Conservation (phyloP, 1,140 invertebrate species). For the Himalopsyche phryganea region DNA sequence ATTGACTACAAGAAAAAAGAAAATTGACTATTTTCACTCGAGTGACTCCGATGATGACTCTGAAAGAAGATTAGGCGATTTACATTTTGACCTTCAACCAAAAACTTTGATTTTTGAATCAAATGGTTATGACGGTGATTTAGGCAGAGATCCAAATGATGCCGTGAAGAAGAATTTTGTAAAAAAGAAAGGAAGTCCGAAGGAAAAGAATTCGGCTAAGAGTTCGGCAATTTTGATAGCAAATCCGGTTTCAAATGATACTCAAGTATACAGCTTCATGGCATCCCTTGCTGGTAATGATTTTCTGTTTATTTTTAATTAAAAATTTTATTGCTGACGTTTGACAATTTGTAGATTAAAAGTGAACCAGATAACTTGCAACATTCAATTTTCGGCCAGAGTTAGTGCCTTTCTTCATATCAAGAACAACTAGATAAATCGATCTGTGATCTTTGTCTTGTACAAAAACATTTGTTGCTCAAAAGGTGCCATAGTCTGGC, state of each 20-base stretch:
- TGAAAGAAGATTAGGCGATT: no score
- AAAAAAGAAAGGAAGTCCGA: neutral
- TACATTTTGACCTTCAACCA: neutral
- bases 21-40: constrained; percentile 3
- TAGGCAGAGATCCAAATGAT: neutral
- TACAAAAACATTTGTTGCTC: neutral
- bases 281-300: constrained; percentile 27
- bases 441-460: neutral
- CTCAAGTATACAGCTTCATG: constrained; percentile 26
- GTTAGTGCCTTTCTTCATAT: neutral
- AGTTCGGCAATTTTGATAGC: neutral
- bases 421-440: neutral
- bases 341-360: neutral
- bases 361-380: neutral
- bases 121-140: neutral
- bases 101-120: neutral
- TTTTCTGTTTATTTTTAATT: constrained; percentile 3
- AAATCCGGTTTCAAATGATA: constrained; percentile 2
- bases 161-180: neutral
- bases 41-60: constrained; percentile 2
- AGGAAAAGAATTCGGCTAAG: neutral
- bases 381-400: neutral
- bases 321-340: neutral
- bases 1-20: constrained; percentile 2
- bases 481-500: neutral